Evolutionary conservation across 2,113 vertebrate species (phyloP).

Genomic region (Oryzias melastigma): DNA sequence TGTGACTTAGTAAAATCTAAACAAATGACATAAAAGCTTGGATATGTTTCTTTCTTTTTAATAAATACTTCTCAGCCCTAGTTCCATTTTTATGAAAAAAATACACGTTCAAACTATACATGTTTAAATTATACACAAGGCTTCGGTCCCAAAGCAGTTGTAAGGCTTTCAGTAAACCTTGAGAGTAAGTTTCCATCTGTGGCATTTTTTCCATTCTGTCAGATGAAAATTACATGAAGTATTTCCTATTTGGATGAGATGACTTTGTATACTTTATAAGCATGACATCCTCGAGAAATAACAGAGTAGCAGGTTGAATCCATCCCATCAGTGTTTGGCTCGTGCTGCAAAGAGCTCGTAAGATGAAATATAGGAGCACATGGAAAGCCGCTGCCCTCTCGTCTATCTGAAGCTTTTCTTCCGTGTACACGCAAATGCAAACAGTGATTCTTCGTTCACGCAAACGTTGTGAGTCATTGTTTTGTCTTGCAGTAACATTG

Average conservation of each 20-base stretch:
- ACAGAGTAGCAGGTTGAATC: slow-evolving; percentile 12
- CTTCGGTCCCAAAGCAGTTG: slow-evolving; percentile 19
- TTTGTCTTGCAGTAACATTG: slow-evolving; percentile 23
- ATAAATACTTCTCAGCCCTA: slow-evolving; percentile 1
- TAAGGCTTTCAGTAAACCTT: slow-evolving; percentile 26
- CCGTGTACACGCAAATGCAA: neutral
- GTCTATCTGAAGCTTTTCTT: slow-evolving; percentile 3
- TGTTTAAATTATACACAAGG: slow-evolving; percentile 22
- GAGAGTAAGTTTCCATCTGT: slow-evolving; percentile 14
- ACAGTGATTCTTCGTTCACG: neutral
- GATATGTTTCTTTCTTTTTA: slow-evolving; percentile 15
- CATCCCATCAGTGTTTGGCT: slow-evolving; percentile 12
- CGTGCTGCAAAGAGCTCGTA: slow-evolving; percentile 7
- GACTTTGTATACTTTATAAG: slow-evolving; percentile 5
- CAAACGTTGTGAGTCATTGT: neutral
- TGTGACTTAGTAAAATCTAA: slow-evolving; percentile 32
- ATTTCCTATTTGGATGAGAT: slow-evolving; percentile 11
- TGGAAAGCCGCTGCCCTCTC: neutral
- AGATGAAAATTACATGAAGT: slow-evolving; percentile 3
- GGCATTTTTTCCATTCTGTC: slow-evolving; percentile 13
- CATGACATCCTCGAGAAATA: slow-evolving; percentile 13
- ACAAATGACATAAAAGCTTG: slow-evolving; percentile 20
- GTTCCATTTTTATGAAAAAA: slow-evolving; percentile 10
- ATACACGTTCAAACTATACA: neutral
- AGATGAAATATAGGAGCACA: slow-evolving; percentile 4